Evolutionary conservation across 2,888 invertebrate genomes (phyloP), one percentile per base, ranked within the genome.

Genomic region (Orthosia incerta): DNA sequence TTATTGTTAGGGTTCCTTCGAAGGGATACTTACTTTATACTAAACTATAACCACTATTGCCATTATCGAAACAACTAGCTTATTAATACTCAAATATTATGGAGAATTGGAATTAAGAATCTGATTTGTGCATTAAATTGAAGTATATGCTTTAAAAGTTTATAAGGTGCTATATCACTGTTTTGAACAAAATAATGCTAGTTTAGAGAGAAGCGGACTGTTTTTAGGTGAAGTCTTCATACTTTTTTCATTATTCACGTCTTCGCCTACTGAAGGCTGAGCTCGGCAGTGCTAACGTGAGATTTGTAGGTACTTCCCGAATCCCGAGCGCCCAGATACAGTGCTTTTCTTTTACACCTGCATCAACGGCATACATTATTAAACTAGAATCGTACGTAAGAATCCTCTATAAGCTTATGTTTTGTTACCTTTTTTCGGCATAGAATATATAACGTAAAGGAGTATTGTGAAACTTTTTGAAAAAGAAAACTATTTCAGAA

Each of bases 281-380:
- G 39, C 55, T 78, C n/a, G 45, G 61, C 46, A 64, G 61, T 63
- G 62, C 51, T 45, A 31, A 31, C 53, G 63, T 26, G 31, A 69
- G 66, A 82, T 74, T 79, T 71, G 62, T 71, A 16, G 71, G 26
- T 60, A 55, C 45, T 39, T 71, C 13, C 57, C 46, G n/a, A 80
- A 57, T 74, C 12, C 57, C 46, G n/a, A 80, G 60, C 53, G 15
- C 48, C 53, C 46, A 50, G 65, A 4, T 60, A 73, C 68, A 62
- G 57, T n/a, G 20, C 62, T 61, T 83, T 73, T 57, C 64, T 83
- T 68, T 80, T 53, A 76, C 65, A 73, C 57, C 69, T 68, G 45
- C 46, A 70, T 83, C 75, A 68, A 55, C 50, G 20, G 39, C 56
- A 68, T 83, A 60, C 74, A 79, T 74, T 55, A 82, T 82, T 74